Base-by-base conservation (phyloP, 2,113 vertebrate genomes). In the Osmerus mordax region DNA sequence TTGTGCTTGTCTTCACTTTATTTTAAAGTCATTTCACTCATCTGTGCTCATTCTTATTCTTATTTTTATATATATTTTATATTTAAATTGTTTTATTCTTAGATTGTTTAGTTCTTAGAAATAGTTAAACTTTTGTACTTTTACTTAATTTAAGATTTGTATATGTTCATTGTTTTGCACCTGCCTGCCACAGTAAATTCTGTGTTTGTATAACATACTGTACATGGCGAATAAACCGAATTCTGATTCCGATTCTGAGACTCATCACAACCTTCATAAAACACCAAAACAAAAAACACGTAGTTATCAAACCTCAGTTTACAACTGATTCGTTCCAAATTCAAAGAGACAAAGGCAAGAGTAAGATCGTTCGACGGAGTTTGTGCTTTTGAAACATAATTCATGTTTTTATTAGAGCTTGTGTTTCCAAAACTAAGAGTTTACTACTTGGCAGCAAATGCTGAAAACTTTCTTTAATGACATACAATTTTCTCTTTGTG, bases 381-480 rank as follows among this genome's bases (percentile, higher is more conserved):
- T 62, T 36, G 13, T 32, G 60, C 5, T 71, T 72, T 75, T 19
- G 19, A 59, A 80, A 75, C 28, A 21, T 74, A 74, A 69, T 74
- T 69, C 64, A 25, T 73, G 51, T 74, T 75, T 84, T 78, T 75
- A 74, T 76, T 63, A 23, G 63, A n/a, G 72, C 55, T 56, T 3
- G 36, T 54, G 28, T 0, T 19, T 51, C 19, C 66, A 58, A 65
- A 59, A 60, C 61, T 61, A 41, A 21, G 29, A 28, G 12, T 59
- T 74, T 80, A 47, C 62, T 47, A 73, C 32, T 72, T 76, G 79
- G 70, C 41, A 73, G 53, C 12, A 28, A 72, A 69, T 71, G 67
- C 65, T 77, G 69, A 83, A 71, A 72, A 76, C 78, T 79, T 65
- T 76, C 62, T 54, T 71, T 82, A 80, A 86, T 83, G 71, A 72